Base-by-base conservation (phyloP, 2,888 invertebrate genomes). In the Serripes groenlandicus region DNA sequence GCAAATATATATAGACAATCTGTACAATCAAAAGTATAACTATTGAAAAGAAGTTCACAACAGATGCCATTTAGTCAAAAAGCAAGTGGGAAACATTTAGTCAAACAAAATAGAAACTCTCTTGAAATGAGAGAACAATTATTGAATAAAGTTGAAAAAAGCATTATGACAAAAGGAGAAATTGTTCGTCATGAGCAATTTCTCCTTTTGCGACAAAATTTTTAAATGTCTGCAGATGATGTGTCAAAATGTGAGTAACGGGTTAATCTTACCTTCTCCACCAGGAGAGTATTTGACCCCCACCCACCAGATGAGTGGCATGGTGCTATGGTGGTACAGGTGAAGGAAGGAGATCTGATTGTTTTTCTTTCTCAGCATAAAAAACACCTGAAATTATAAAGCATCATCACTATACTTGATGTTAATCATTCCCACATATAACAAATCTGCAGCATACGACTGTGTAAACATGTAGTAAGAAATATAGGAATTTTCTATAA, bases 261-360 rank as follows among this genome's bases (percentile, higher is more conserved):
- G n/a, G n/a, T n/a, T n/a, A n/a, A n/a, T n/a, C 88, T 85, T 86
- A 94, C 94, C 87, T 88, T 93, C 93, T 30, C 94, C 94, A 7
- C 93, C 93, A 15, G 93, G 91, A 1, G 91, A 92, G 82, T 91
- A 93, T 54, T 90, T 91, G 42, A 92, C 92, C 15, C 93, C 94
- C 37, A 93, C 85, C 92, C 93, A 94, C 94, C 94, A 94, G 60
- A 93, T 76, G 34, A 81, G 58, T 34, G 93, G 92, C 94, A 94
- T 94, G 21, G 93, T 93, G 26, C 92, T 88, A 83, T 94, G 94
- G 84, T 94, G 94, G 83, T 94, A 94, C 11, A 94, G 91, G 86
- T 94, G 94, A 0, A 94, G 92, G 75, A 94, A 93, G 56, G 91
- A 88, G n/a, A 94, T 90, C 86, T 94, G 94, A 56, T 81, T 90